Evolutionary conservation across 2,113 vertebrate genomes (phyloP), one percentile per base, ranked within the genome.

Genomic region (Leucosticte australis): DNA sequence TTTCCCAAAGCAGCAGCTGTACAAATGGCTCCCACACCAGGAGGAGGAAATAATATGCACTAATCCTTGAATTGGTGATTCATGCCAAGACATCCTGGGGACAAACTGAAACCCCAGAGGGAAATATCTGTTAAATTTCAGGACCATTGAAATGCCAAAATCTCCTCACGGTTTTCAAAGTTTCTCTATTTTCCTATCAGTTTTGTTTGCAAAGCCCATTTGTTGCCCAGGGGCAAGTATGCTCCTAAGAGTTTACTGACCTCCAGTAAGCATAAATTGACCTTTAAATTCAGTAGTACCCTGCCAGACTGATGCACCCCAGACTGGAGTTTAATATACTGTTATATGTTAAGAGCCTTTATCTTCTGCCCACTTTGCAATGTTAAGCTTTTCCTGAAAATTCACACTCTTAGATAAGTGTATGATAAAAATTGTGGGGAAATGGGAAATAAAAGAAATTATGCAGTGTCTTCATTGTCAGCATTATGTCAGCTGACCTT

Each of bases 1-100:
- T 87, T 92, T 95, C 78, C 94, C 81, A 83, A 92, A 87, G 47
- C 50, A 94, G 69, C 73, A 94, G 83, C 91, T 87, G 65, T 59
- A 87, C 39, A 91, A 96, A 85, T 65, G 59, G 37, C 44, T 79
- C 42, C 42, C 15, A 2, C 30, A n/a, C 6, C 24, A 24, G 26
- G 27, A 93, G 37, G 24, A 94, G 59, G 67, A 89, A 93, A 81
- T 87, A 53, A 53, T 15, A 60, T 46, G 33, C 1, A 1, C 16
- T 92, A 94, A 79, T 84, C 23, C 62, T 65, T 87, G 46, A 92
- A 79, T 4, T 87, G 19, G 23, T 18, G 8, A 55, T 76, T 64
- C 33, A 41, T 57, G 63, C 41, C 7, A 23, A 77, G 76, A 68
- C 64, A 81, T 82, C 49, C 31, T 59, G n/a, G 56, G 73, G 26